Evolutionary conservation across 2,888 invertebrate genomes (phyloP).

Genomic region (Acanthoscelides obtectus): DNA sequence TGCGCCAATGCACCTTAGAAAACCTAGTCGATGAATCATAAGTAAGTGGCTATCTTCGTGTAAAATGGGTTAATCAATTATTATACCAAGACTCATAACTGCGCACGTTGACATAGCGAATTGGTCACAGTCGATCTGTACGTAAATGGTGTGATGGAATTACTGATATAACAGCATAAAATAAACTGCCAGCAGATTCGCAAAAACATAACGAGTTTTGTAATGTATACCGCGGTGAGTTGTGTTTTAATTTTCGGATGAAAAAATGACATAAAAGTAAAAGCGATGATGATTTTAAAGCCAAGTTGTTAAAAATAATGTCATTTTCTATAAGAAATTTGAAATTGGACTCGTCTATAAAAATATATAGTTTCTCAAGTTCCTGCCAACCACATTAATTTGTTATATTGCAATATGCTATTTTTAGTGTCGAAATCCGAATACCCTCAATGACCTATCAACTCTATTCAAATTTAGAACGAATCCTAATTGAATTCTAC

Average conservation of each 20-base stretch:
- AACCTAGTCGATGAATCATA: too few species aligned
- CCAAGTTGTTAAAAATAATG: too few species aligned
- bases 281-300: background rate
- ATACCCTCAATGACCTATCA: background rate
- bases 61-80: too few species aligned
- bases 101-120: background rate
- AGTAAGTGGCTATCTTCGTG: too few species aligned
- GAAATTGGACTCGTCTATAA: too few species aligned
- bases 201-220: background rate
- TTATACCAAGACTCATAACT: background rate
- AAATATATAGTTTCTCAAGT: too few species aligned
- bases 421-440: too few species aligned
- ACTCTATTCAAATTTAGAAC: background rate
- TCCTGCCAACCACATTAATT: too few species aligned
- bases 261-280: background rate
- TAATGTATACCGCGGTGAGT: background rate
- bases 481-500: background rate
- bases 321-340: too few species aligned
- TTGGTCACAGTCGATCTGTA: background rate
- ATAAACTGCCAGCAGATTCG: background rate
- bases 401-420: too few species aligned
- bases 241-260: background rate
- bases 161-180: background rate
- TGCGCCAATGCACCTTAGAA: too few species aligned
- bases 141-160: background rate